Evolutionary conservation across 2,113 vertebrate genomes (phyloP), one percentile per base, ranked within the genome.

Genomic region (Chaetodon auriga): DNA sequence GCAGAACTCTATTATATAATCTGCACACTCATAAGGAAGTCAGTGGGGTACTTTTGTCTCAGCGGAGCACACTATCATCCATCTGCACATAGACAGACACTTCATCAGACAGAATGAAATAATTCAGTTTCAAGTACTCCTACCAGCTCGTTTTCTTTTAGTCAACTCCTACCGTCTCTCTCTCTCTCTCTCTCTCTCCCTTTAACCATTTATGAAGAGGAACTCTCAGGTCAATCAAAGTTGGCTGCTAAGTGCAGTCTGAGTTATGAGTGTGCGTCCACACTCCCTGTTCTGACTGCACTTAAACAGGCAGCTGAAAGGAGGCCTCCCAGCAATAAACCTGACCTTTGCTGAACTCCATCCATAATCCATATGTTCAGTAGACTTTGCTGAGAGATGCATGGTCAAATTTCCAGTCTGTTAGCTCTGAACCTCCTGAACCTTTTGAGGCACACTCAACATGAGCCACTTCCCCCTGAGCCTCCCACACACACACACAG

Each of bases 301-400:
- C 60, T 83, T 57, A 70, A 78, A 82, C 25, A 49, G 58, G 63
- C 68, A 65, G 69, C 83, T 77, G 70, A 80, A 71, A 73, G 41
- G 61, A 81, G 16, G 49, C 66, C 68, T 69, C 49, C 54, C 18
- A 38, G 74, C 75, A 41, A 63, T 75, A 72, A 79, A 68, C 45
- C 69, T 75, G 82, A 89, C 89, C 89, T 89, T 55, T 11, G 21
- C 25, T 78, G 78, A 89, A 85, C 89, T 82, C 54, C 30, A 81
- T 89, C 63, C 49, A 82, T 84, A 89, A 87, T 84, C 82, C 75
- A 87, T 86, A 58, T 60, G 36, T 64, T 46, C 13, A n/a, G 79
- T 53, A 55, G 75, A 77, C 63, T 36, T 36, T 38, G n/a, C 41
- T 6, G 2, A 54, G 53, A 62, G 68, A 86, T 84, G 57, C 60